phyloP scores from a whole-genome alignment of 2,797 vertebrate species.

The Cheirogaleus major region DNA sequence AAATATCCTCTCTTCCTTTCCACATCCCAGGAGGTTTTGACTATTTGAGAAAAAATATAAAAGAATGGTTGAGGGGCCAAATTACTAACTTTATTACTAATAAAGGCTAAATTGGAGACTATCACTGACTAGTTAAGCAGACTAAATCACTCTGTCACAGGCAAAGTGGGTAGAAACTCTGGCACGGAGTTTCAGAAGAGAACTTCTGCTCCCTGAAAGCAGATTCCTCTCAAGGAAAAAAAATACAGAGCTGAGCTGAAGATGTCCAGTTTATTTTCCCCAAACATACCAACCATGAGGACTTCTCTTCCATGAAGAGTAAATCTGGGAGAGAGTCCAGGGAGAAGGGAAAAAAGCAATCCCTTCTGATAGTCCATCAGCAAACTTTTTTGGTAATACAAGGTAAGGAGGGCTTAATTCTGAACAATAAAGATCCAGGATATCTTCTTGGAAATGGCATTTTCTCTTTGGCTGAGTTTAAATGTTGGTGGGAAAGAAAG shows the following conservation, averaged over 20 bases:
- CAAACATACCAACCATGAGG: background rate
- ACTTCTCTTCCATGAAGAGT: background rate
- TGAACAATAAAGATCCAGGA: background rate
- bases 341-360: background rate
- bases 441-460: background rate
- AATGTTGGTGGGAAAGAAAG: background rate
- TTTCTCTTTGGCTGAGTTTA: slow-evolving; percentile 12
- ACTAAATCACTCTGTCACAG: background rate
- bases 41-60: background rate
- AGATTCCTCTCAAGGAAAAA: background rate
- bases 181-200: background rate
- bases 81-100: background rate
- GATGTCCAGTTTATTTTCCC: background rate
- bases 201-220: background rate
- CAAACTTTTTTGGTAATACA: background rate
- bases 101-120: background rate
- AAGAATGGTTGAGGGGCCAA: background rate
- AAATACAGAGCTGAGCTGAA: background rate
- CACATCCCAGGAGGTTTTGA: background rate
- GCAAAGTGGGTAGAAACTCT: background rate
- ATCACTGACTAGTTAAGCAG: background rate
- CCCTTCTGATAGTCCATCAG: background rate
- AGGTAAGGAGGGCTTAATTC: background rate
- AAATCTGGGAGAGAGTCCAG: background rate
- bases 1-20: background rate